Conservation (phyloP, 2,113 vertebrate genomes). For the Onychostoma macrolepis region DNA sequence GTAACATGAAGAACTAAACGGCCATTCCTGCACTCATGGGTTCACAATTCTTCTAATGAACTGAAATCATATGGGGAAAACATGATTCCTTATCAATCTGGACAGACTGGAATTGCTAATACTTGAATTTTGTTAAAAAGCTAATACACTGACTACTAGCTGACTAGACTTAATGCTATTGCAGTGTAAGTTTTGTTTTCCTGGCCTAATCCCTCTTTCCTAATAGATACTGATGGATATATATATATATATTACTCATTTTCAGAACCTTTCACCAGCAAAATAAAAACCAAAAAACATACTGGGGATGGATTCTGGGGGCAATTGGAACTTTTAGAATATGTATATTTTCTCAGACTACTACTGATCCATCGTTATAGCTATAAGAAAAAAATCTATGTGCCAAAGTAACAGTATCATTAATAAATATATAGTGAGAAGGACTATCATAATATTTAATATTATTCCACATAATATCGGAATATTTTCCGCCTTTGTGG, state of each 20-base stretch:
- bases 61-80: background rate
- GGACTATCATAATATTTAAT: background rate
- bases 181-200: background rate
- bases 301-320: background rate
- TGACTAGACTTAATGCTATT: background rate
- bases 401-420: background rate
- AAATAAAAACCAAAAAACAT: background rate
- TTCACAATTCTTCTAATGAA: background rate
- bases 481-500: background rate
- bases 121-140: constrained; percentile 40
- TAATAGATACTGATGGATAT: background rate
- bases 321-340: background rate
- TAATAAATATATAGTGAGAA: background rate
- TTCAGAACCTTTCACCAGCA: constrained; percentile 22
- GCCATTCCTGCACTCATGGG: background rate
- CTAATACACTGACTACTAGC: constrained; percentile 26
- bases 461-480: background rate
- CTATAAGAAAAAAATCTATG: background rate
- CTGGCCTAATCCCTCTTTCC: background rate
- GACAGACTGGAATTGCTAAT: constrained; percentile 36
- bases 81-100: constrained; percentile 4
- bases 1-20: background rate
- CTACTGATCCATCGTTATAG: background rate
- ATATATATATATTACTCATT: background rate
- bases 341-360: background rate